Evolutionary conservation across 2,888 invertebrate species (phyloP), one percentile per base, ranked within the genome.

Genomic region (Aleiodes alternator): DNA sequence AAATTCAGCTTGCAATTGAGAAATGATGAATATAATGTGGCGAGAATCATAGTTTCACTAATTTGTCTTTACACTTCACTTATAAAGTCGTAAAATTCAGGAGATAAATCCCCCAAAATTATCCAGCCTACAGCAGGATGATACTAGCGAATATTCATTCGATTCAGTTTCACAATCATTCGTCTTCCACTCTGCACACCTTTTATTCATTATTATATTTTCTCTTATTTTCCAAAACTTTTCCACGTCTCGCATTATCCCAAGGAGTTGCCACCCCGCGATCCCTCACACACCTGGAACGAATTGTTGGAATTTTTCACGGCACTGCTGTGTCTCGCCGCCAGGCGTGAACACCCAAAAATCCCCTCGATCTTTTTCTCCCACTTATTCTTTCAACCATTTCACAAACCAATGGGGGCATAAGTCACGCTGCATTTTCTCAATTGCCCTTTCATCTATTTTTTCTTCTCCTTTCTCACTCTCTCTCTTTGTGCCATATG

Each of bases 261-360:
- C 53, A 72, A 56, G 53, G 66, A 66, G 73, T 75, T 23, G 38
- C 50, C 12, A 71, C 66, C n/a, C 55, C 59, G 38, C 69, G 50
- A 16, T 23, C 56, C 29, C 43, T 12, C 31, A 53, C 51, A 23
- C 59, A 72, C 68, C 69, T 80, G 79, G 76, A 81, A 81, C 81
- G 80, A 81, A 81, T 81, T 73, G 79, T 56, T 66, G 73, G 73
- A 78, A 81, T 81, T 81, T 81, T 81, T 81, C 81, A 81, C 74
- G 78, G 72, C 74, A 78, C 74, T 14, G 23, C 76, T 78, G 77
- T 34, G 64, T 59, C 14, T 43, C n/a, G 57, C 69, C 14, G 48
- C 31, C 73, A 76, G 61, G 73, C 71, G 72, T 75, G 55, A 75
- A 68, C 59, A 68, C 61, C 59, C 56, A 57, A 57, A 66, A 68